Base-by-base conservation (phyloP, 2,113 vertebrate genomes). In the Entelurus aequoreus region DNA sequence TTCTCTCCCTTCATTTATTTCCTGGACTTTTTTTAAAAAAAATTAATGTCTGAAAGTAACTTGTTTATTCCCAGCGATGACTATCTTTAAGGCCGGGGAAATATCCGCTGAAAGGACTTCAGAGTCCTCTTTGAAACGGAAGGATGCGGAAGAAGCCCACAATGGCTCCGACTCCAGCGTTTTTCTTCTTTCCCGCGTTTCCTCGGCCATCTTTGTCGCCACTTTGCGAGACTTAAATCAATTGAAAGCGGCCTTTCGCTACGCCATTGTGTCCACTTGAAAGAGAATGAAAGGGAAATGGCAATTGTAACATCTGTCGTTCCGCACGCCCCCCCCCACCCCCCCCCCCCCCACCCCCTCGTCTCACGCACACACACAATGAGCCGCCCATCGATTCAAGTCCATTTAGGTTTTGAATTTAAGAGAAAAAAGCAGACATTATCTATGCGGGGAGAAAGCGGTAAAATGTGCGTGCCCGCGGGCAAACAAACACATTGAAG, bases 191-290 rank as follows among this genome's bases (percentile, higher is more conserved):
- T 82, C 81, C 42, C 80, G 62, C 76, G 40, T 73, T 79, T 66
- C 74, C 81, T 46, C 42, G 81, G 78, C 84, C 85, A 87, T 87
- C 78, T 88, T 84, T 90, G 84, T 87, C 81, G 78, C 42, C 88
- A 84, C 83, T 90, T 88, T 82, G 88, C 86, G 85, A 87, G 86
- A 91, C 89, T 90, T 88, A 87, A 90, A 90, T 90, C 86, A 90
- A 88, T 90, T 90, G 90, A 87, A 89, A 89, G 83, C 86, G 75
- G 84, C 81, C 88, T 90, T 91, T 88, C 86, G 86, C 86, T 84
- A 84, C 84, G 85, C 83, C 71, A 90, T 91, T 90, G 89, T 89
- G 75, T 75, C 60, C 71, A 74, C 79, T 85, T 78, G 73, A 81
- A 86, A 89, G 86, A 86, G 88, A 90, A 84, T 80, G 79, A 87